Base-by-base conservation (phyloP, 2,888 invertebrate genomes). In the Aphrophora alni region DNA sequence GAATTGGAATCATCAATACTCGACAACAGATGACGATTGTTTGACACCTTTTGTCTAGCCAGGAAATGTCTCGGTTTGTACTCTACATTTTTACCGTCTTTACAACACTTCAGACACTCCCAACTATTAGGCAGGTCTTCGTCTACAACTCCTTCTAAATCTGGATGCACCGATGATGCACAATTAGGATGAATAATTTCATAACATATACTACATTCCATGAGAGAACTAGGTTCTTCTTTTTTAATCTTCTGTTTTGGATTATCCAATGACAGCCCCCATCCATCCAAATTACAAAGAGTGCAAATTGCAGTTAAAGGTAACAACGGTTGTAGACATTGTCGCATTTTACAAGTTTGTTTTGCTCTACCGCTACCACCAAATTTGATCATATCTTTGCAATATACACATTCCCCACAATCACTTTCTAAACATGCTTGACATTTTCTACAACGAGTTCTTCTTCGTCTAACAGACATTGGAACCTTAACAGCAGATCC, bases 91-190 rank as follows among this genome's bases (percentile, higher is more conserved):
- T 96, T 95, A 0, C 97, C 97, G 85, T 94, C 93, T 86, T 94
- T 94, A 87, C 96, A 96, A 89, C 98, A 98, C 83, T 95, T 93
- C 44, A 97, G 96, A 87, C 98, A 98, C 88, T 98, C 98, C 98
- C 98, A 98, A 84, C 97, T 97, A 88, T 98, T 98, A 38, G 98
- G 98, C 87, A 98, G 90, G 89, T 98, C 98, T 88, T 98, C 98
- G 88, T 97, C 98, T 83, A 97, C 93, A 75, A 95, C 93, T 26
- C 95, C 95, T 70, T 90, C 90, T 80, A 88, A 87, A 28, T 91
- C 83, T 33, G 85, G 83, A 82, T 83, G 85, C 85, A 84, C 80
- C 7, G 83, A 83, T 79, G 25, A 85, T 85, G 85, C 84, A 85
- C 8, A 80, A 74, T 93, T 91, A 0, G 97, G 96, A 90, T 98